Evolutionary conservation across 2,888 invertebrate genomes (phyloP).

Genomic region (Drosophila pseudotakahashii): DNA sequence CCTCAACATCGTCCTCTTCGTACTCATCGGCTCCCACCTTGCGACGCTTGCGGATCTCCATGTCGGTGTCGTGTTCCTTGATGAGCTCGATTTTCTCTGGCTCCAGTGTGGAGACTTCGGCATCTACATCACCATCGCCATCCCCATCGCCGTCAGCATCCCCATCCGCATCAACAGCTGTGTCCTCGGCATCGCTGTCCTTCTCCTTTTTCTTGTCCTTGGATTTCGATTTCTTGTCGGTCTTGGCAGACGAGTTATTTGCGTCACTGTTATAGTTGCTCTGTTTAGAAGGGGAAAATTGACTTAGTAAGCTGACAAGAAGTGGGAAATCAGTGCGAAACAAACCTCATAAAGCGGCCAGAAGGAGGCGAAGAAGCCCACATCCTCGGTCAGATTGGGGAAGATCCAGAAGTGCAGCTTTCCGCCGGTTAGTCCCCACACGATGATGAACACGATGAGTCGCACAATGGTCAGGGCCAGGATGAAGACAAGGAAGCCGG

Average conservation of each 20-base stretch:
- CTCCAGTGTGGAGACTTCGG: constrained; percentile 85
- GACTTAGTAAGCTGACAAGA: too few relatives aligned
- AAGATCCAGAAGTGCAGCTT: constrained; percentile 98
- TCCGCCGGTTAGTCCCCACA: constrained; percentile 95
- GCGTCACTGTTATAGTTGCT: constrained; percentile 91
- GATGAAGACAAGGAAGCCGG: constrained; percentile 97
- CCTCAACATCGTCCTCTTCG: constrained; percentile 65
- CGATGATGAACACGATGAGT: constrained; percentile 94
- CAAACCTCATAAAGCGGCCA: constrained; percentile 96
- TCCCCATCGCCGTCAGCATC: constrained; percentile 84
- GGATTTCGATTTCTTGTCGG: constrained; percentile 85
- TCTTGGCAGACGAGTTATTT: constrained; percentile 82
- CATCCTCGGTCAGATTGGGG: constrained; percentile 99
- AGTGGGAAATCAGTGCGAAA: background rate
- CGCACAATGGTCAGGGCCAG: constrained; percentile 95
- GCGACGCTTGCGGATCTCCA: constrained; percentile 79
- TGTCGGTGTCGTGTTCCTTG: constrained; percentile 83
- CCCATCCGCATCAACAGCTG: constrained; percentile 64
- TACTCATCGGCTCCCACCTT: constrained; percentile 69
- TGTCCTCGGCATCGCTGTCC: constrained; percentile 90
- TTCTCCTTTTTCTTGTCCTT: constrained; percentile 87
- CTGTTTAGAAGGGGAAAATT: constrained; percentile 54
- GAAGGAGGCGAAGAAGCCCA: constrained; percentile 99
- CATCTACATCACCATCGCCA: constrained; percentile 85
- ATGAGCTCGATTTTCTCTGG: constrained; percentile 82